Conservation (phyloP, 2,113 vertebrate genomes). For the Elephas maximus region DNA sequence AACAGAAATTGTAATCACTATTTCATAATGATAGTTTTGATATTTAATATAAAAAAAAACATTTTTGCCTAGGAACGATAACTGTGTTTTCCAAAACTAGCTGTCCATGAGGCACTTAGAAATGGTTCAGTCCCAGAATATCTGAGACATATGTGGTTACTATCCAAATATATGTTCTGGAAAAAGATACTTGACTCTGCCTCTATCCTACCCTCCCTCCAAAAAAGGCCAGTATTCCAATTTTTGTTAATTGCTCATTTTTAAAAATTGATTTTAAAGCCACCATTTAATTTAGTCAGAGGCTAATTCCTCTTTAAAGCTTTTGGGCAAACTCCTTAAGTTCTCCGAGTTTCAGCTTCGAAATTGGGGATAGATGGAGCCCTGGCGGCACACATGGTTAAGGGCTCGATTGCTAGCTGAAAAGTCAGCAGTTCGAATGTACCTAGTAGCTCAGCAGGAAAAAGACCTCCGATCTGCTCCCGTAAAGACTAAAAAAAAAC, state of each 20-base stretch:
- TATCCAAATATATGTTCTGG: not conserved
- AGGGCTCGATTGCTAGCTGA: not conserved
- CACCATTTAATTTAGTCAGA: constrained; percentile 10
- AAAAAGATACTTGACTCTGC: not conserved
- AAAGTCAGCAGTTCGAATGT: not conserved
- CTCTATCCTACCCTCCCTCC: not conserved
- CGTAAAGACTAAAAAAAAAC: not conserved
- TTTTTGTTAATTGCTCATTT: not conserved
- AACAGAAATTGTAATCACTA: not conserved
- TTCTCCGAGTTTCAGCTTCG: not conserved
- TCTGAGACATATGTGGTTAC: not conserved
- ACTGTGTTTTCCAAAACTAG: not conserved
- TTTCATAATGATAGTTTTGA: constrained; percentile 28
- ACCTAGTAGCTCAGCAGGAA: not conserved
- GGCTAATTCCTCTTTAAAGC: constrained; percentile 15
- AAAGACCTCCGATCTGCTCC: not conserved
- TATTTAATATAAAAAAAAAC: not conserved
- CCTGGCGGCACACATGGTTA: not conserved
- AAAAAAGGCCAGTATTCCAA: not conserved
- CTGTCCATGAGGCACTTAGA: not conserved
- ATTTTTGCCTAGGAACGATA: not conserved
- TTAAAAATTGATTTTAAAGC: not conserved
- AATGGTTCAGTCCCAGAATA: not conserved
- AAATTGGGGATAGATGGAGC: not conserved
- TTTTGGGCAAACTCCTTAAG: not conserved